Base-by-base conservation (phyloP, 2,113 vertebrate species). In the Cathartes aura region DNA sequence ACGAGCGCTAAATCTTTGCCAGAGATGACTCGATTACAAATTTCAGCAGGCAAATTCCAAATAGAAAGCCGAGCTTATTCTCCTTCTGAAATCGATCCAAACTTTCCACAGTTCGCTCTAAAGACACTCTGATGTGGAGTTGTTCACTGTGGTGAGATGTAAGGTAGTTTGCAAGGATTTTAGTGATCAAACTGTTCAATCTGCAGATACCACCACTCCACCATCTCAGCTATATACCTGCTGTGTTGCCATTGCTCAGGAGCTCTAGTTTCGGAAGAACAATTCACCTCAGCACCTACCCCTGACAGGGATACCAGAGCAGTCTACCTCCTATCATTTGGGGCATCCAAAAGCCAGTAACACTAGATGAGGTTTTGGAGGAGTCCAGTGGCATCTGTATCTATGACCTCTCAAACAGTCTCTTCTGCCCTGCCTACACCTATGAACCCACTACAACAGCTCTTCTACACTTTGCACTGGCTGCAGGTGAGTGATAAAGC, bases 11-110 rank as follows among this genome's bases (percentile, higher is more conserved):
- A 73, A 83, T 38, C 40, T 70, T 86, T 82, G 29, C 55, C 67
- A 82, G 89, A 82, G 43, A 82, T 59, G 30, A 88, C 59, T 90
- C 55, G 56, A 81, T 73, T 82, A 88, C 40, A 70, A 80, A 95
- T 72, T 87, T 79, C 36, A 90, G 60, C 48, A 82, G 64, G 9
- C 18, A 68, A 89, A 79, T 87, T 90, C 81, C 85, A 62, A 82
- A 68, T 6, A 82, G 43, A 80, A 93, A 93, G 53, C 13, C 0
- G 0, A 90, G 48, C 5, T 85, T 82, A 40, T 34, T 68, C 40
- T 90, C 50, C 53, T 76, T 60, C 52, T 93, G 70, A 87, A 96
- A 90, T 80, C 66, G 32, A 82, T 27, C 30, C 70, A 80, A 45
- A 52, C 34, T n/a, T 91, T 73, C 53, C n/a, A 52, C 13, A 34